Evolutionary conservation across 2,113 vertebrate genomes (phyloP), one percentile per base, ranked within the genome.

Genomic region (Sciurus niger): DNA sequence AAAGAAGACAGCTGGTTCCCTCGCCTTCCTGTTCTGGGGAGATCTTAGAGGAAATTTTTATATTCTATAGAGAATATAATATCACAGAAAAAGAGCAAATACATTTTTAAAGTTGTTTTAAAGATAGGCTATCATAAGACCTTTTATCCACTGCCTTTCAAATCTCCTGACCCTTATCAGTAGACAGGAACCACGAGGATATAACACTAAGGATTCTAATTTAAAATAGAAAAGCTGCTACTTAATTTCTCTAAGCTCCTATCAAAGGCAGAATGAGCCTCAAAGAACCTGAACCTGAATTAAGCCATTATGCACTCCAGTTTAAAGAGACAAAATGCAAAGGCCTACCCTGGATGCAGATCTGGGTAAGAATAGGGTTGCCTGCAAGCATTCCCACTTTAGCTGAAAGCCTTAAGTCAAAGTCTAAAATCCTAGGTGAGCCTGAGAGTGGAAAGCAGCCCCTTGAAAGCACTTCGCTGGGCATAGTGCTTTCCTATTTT

Each of bases 381-480:
- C 90, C 79, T 78, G 12, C 55, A 82, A 90, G 77, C 83, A 84
- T 60, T 92, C 96, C 73, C 30, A 95, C 48, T 97, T 85, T 11
- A 96, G 63, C 77, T 58, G 20, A 95, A 97, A 96, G 96, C 93
- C 76, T 70, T 11, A 30, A 46, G 14, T 83, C 95, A 95, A 97
- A 90, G 82, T 63, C 48, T 90, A 89, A 97, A 88, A 95, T 83
- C 34, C 84, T 34, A 95, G 40, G 60, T 85, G 95, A 95, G 73
- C 58, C 25, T 24, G 0, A 55, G 93, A 92, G 24, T 82, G 60
- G 84, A 84, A 92, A 93, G 55, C 60, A 90, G 43, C n/a, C 84
- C 85, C 92, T 94, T 94, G 51, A 92, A 92, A 85, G 73, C 79
- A 58, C 51, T 89, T 95, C 60, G 43, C 53, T 8, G 24, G 32